Evolutionary conservation across 2,113 vertebrate genomes (phyloP).

Genomic region (Monopterus albus): DNA sequence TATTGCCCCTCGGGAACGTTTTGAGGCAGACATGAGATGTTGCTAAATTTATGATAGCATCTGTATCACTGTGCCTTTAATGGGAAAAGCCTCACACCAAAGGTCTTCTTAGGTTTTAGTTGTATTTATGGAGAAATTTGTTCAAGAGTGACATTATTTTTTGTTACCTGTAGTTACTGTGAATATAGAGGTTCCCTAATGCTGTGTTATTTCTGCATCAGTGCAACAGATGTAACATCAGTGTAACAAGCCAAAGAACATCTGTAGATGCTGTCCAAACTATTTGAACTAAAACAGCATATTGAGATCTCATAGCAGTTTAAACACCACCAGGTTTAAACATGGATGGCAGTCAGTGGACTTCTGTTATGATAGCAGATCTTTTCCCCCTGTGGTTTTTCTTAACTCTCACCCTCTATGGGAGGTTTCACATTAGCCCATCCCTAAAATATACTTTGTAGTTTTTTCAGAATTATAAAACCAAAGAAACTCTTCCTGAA

Average conservation of each 20-base stretch:
- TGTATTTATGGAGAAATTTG: background rate
- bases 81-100: background rate
- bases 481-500: too few species aligned
- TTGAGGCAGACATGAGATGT: background rate
- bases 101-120: background rate
- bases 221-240: too few species aligned
- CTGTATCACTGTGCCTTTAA: background rate
- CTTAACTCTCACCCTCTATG: background rate
- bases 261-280: background rate
- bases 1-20: constrained; percentile 10
- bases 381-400: background rate
- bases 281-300: background rate
- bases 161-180: constrained; percentile 1
- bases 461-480: too few species aligned
- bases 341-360: background rate
- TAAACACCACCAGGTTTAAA: constrained; percentile 24
- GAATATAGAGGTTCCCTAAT: background rate
- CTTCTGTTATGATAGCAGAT: constrained; percentile 45
- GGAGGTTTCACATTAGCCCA: too few species aligned
- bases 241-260: background rate
- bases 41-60: background rate
- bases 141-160: background rate
- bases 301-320: constrained; percentile 7
- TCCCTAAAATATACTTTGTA: too few species aligned
- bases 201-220: background rate